Evolutionary conservation across 1,140 invertebrate genomes (phyloP), one percentile per base, ranked within the genome.

Genomic region (Drosophila persimilis): DNA sequence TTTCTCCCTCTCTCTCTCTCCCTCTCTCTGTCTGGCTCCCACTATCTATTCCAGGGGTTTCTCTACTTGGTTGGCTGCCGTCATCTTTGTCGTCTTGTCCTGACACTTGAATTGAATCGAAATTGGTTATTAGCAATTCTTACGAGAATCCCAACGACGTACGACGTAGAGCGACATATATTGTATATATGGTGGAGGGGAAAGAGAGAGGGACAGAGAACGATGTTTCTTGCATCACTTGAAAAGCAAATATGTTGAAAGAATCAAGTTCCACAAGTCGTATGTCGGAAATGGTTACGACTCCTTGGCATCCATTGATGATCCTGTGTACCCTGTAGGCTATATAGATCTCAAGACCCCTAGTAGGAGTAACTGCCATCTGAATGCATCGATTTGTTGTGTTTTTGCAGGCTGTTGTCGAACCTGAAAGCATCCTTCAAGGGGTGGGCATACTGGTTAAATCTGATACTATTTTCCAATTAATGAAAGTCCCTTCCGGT

Each of bases 41-140:
- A 39, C 48, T 48, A 54, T 60, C 50, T 54, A 41, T 66, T 56
- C 50, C 50, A 20, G 54, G 35, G 59, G 22, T 48, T 53, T 56
- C 64, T 76, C 64, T 55, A 26, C 66, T 44, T 52, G 43, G 55
- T 26, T 60, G 56, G 67, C 67, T 74, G 73, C 72, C 63, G 63
- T 74, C 64, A 77, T 74, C 63, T 81, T 69, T 78, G 84, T 73
- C 83, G 78, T 88, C 83, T 88, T 88, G 83, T 81, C 66, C 83
- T 88, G 83, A 88, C 83, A 88, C 83, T 88, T 88, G 83, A 88
- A 88, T 88, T 88, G 83, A 88, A 88, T 88, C 75, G 83, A 88
- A 88, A 88, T 88, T 88, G 83, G 83, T 88, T 88, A 88, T 88
- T 88, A 88, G 83, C 83, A 88, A 88, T 88, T 88, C 83, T 78